Conservation (phyloP, 2,113 vertebrate genomes). For the Copsychus sechellarum region DNA sequence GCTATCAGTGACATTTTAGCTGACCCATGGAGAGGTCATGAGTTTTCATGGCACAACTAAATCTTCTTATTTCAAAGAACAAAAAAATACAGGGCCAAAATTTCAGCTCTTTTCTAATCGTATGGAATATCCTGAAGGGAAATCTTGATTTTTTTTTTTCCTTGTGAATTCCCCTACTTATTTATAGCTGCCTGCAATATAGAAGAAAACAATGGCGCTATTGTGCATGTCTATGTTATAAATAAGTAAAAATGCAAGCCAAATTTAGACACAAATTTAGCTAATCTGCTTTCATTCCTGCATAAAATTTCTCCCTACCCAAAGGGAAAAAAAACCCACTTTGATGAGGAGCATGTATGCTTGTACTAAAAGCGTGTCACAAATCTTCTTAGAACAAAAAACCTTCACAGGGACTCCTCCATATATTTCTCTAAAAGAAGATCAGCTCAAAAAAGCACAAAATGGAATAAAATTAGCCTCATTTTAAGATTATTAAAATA, state of each 20-base stretch:
- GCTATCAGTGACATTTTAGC: neutral
- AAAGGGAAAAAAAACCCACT: neutral
- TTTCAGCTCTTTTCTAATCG: neutral
- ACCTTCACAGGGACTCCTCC: neutral
- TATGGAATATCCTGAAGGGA: neutral
- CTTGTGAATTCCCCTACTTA: neutral
- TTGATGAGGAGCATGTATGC: neutral
- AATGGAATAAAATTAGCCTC: neutral
- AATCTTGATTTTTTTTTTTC: neutral
- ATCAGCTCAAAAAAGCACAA: neutral
- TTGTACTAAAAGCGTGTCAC: neutral
- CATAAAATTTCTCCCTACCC: neutral
- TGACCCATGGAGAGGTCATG: neutral
- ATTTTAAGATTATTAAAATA: slow-evolving; percentile 39
- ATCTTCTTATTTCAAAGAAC: neutral
- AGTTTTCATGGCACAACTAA: neutral
- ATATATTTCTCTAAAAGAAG: neutral
- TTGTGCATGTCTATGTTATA: neutral
- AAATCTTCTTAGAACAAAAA: neutral
- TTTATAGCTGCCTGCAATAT: slow-evolving; percentile 5
- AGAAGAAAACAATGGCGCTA: neutral
- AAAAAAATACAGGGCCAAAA: neutral
- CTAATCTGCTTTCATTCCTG: neutral
- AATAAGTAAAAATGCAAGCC: slow-evolving; percentile 6
- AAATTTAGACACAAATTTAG: neutral